A percentile compares a stretch with the other conserved stretches of the same genome.
These are phyloP conservation scores for Anomalospiza imberbis DNA, from an alignment of 2,797 vertebrate genomes.

Conservation along the genomic window DNA sequence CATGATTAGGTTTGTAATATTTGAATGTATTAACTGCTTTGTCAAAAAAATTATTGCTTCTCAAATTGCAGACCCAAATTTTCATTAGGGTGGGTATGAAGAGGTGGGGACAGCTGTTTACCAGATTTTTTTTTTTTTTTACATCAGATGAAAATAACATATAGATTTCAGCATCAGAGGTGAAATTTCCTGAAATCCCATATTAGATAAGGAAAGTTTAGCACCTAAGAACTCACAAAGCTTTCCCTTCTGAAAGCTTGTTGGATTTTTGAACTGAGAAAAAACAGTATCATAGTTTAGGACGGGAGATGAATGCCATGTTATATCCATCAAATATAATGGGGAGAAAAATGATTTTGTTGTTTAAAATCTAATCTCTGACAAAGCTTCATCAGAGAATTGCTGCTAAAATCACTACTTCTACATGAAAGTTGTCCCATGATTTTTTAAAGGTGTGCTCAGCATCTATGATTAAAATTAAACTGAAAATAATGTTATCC, in stretches of 20 bases:
- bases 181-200: background rate
- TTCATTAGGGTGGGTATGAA: fast-evolving
- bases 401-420: background rate
- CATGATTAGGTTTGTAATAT: background rate
- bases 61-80: background rate
- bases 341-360: background rate
- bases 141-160: background rate
- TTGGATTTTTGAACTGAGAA: background rate
- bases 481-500: background rate
- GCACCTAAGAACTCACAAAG: background rate
- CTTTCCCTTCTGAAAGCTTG: background rate
- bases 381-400: background rate
- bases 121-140: background rate
- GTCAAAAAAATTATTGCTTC: background rate
- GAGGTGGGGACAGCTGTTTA: background rate
- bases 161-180: background rate
- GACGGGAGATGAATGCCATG: background rate
- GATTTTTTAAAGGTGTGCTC: background rate
- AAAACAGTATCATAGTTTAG: background rate
- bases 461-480: background rate
- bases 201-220: background rate
- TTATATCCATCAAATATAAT: background rate
- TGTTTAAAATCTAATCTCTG: background rate
- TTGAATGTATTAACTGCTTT: background rate
- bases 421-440: background rate